These are phyloP conservation scores for Drosophila algonquin DNA, from an alignment of 2,888 invertebrate species.

Conservation along the genomic window DNA sequence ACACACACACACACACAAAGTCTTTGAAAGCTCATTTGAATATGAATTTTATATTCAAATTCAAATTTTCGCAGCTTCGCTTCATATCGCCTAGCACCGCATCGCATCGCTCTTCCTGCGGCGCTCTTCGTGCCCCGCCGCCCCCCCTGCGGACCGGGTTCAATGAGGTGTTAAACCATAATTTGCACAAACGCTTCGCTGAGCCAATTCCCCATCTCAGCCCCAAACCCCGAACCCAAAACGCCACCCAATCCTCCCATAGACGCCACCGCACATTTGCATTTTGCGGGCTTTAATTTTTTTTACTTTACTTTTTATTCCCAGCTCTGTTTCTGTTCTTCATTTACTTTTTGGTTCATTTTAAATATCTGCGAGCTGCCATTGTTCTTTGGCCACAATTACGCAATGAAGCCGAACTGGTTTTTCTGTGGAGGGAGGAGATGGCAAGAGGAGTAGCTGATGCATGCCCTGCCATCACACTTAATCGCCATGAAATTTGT, in stretches of 20 bases:
- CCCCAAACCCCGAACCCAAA: neutral
- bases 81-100: constrained; percentile 5
- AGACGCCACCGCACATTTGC: constrained; percentile 62
- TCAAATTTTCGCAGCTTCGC: constrained; percentile 64
- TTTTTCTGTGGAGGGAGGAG: neutral
- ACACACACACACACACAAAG: constrained; percentile 39
- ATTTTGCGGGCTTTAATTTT: constrained; percentile 74
- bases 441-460: constrained; percentile 54
- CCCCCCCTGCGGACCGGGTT: constrained; percentile 51
- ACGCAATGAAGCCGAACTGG: constrained; percentile 69
- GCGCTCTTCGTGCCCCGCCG: constrained; percentile 3
- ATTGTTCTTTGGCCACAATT: constrained; percentile 77
- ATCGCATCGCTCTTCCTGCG: neutral
- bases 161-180: constrained; percentile 83
- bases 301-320: constrained; percentile 66
- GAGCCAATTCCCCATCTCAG: constrained; percentile 40
- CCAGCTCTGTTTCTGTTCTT: constrained; percentile 51
- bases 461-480: constrained; percentile 77
- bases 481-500: constrained; percentile 81
- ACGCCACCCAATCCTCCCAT: constrained; percentile 1
- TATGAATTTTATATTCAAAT: constrained; percentile 78
- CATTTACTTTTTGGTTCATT: constrained; percentile 23
- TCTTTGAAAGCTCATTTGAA: constrained; percentile 80
- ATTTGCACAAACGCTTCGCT: constrained; percentile 78
- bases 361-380: constrained; percentile 53